phyloP scores from a whole-genome alignment of 2,888 invertebrate species.

The Chrysopilus asiliformis region DNA sequence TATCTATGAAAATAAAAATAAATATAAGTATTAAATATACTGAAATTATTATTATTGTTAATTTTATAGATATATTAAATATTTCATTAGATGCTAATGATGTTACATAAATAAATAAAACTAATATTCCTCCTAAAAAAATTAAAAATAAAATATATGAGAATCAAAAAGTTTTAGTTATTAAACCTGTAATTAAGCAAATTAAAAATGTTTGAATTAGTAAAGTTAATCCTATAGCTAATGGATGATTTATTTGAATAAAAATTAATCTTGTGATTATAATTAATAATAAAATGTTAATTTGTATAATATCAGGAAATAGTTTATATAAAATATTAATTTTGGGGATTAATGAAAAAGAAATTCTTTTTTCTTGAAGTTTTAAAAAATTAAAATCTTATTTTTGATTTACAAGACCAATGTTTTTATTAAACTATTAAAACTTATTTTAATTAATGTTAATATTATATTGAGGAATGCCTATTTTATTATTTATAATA shows the following conservation, averaged over 20 bases:
- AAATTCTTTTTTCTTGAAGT: no score
- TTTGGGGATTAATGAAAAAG: background rate
- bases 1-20: constrained; percentile 21
- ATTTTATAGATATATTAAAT: constrained; percentile 35
- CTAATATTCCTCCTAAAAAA: constrained; percentile 49
- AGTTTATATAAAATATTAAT: background rate
- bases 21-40: constrained; percentile 19
- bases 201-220: constrained; percentile 41
- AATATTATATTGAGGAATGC: constrained; percentile 34
- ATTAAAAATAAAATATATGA: constrained; percentile 48
- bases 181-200: constrained; percentile 37
- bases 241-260: constrained; percentile 38
- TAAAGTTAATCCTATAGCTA: constrained; percentile 43
- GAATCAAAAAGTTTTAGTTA: constrained; percentile 43
- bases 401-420: background rate
- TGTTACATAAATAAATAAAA: constrained; percentile 51
- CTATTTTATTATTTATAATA: constrained; percentile 39
- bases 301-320: background rate
- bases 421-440: constrained; percentile 44
- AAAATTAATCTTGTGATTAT: constrained; percentile 32
- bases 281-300: constrained; percentile 15
- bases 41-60: constrained; percentile 18
- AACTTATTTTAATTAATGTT: constrained; percentile 45
- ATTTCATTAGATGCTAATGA: constrained; percentile 49
- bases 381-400: no score